Base-by-base conservation (phyloP, 2,888 invertebrate species). In the Synanthedon tipuliformis region DNA sequence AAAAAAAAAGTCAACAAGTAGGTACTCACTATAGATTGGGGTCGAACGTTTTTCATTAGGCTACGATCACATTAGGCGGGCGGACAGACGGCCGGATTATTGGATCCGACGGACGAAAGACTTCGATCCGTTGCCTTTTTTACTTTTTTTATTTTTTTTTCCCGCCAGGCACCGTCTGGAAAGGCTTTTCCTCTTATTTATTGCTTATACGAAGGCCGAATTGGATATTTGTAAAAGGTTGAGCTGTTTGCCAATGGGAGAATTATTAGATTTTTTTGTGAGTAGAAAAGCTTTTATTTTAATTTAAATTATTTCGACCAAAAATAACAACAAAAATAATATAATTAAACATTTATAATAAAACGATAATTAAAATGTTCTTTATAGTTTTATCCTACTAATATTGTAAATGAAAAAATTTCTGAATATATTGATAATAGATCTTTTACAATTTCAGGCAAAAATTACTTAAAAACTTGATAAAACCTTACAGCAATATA, bases 171-270 rank as follows among this genome's bases (percentile, higher is more conserved):
- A 68, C 73, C 79, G 85, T 85, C 86, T 85, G 84, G 85, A 73
- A 85, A 84, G 81, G 80, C 83, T 82, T 86, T 83, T 82, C 85
- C 85, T 79, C 82, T 85, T 87, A 87, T 87, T 87, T 87, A 87
- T 87, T 86, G 86, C 86, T 85, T 87, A 85, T 86, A 84, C 85
- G 84, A 73, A 79, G 72, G 75, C 75, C 77, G 82, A 85, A 86
- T 85, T 82, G 85, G 84, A 84, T 84, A 83, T 85, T 85, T 82
- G 82, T 79, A 73, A 82, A 78, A 84, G 81, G 78, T 81, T 77
- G 75, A 75, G 70, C 70, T 76, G 75, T 79, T 78, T 73, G 68
- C 68, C 68, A 65, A 76, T 75, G 73, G 68, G 70, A 76, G 73
- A 78, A 75, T 51, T 80, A 75, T 79, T 74, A 72, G 68, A 67